Base-by-base conservation (phyloP, 1,140 invertebrate species). In the Mercenaria mercenaria region DNA sequence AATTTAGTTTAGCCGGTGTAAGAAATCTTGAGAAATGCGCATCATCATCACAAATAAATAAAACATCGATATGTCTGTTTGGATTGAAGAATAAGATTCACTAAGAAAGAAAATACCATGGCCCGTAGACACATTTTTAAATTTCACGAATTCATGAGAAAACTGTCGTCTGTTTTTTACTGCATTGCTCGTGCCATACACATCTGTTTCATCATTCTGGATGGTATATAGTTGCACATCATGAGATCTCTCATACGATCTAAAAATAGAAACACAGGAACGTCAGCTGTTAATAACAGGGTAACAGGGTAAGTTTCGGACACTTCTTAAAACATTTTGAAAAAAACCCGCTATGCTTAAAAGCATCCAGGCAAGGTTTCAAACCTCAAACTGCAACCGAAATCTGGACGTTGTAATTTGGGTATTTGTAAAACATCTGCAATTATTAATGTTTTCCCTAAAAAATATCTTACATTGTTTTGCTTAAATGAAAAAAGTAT, bases 181-280 rank as follows among this genome's bases (percentile, higher is more conserved):
- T 79, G 76, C 50, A 79, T 59, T 18, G 50, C 76, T 34, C 76
- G 13, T 52, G 47, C 20, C 76, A 79, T 59, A 37, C 76, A 79
- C 0, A 79, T 13, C 8, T 11, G 10, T 37, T 50, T 32, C 76
- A 79, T 79, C 11, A 10, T 15, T n/a, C n/a, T 34, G 50, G 26
- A 15, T 3, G 76, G 29, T 52, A 52, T 50, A 79, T 79, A n/a
- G 50, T 79, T 79, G 32, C 76, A 79, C 76, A 79, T 79, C 76
- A 79, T 59, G n/a, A 79, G 29, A 15, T 79, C 76, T 37, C 76
- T 50, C 76, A 79, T 59, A 32, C 76, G 76, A 79, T 79, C 76
- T 79, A 50, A 79, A 52, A 39, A 74, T 18, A 61, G 6, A 61
- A 61, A 69, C 10, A 69, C 26, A 69, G 26, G 10, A 69, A 69